phyloP scores from a whole-genome alignment of 2,113 vertebrate genomes.

The Ahaetulla prasina region DNA sequence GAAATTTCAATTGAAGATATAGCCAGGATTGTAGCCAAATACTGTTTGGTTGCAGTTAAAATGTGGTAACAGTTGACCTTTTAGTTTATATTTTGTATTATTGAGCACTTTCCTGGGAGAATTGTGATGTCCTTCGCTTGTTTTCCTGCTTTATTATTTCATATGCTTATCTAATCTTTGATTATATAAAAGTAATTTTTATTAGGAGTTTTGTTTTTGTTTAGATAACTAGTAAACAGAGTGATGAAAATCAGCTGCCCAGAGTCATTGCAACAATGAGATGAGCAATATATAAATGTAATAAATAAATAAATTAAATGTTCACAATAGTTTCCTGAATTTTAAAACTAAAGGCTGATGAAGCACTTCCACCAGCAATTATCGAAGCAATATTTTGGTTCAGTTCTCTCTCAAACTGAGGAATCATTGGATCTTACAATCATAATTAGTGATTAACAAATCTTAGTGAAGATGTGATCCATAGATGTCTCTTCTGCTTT shows the following conservation, averaged over 20 bases:
- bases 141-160: background rate
- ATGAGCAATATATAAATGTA: background rate
- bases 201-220: background rate
- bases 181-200: background rate
- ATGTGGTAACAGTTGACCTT: background rate
- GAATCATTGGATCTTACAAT: background rate
- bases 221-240: background rate
- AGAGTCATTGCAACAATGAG: background rate
- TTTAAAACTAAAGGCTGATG: background rate
- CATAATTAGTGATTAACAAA: background rate
- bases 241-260: background rate
- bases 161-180: background rate
- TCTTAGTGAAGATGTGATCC: too few relatives aligned
- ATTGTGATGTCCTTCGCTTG: background rate
- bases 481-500: background rate
- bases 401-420: background rate
- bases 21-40: background rate
- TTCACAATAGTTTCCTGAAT: background rate
- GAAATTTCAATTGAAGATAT: background rate
- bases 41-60: background rate
- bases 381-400: background rate
- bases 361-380: background rate
- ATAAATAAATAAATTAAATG: background rate
- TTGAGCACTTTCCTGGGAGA: background rate
- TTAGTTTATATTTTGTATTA: background rate